phyloP scores from a whole-genome alignment of 2,797 vertebrate genomes.

The Gymnopithys bicolor region DNA sequence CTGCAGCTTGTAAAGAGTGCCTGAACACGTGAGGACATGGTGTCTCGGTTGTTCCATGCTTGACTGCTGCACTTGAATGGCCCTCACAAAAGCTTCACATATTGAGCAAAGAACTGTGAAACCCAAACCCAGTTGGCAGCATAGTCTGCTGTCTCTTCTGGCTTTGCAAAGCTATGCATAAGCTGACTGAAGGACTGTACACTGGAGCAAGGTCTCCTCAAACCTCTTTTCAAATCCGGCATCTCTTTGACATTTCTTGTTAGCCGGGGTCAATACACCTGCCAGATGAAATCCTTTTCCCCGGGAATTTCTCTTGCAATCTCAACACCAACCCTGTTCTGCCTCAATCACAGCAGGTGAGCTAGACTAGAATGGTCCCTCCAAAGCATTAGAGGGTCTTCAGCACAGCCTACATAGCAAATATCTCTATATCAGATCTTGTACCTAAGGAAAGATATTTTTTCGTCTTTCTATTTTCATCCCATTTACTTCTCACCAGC shows the following conservation, averaged over 20 bases:
- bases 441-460: neutral
- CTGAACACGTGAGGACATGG: neutral
- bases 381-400: neutral
- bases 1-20: neutral
- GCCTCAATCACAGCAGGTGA: neutral
- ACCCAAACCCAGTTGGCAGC: neutral
- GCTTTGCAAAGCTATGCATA: neutral
- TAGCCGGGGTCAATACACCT: neutral
- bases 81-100: neutral
- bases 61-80: slow-evolving; percentile 5
- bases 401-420: neutral
- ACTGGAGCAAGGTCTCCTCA: neutral
- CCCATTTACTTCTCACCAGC: neutral
- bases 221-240: neutral
- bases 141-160: neutral
- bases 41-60: neutral
- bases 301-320: neutral
- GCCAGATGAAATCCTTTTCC: neutral
- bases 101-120: neutral
- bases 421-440: neutral
- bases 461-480: neutral
- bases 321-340: neutral
- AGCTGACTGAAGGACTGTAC: neutral
- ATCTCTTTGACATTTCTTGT: neutral
- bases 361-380: neutral